Base-by-base conservation (phyloP, 1,140 invertebrate genomes). In the Diploscapter pachys region DNA sequence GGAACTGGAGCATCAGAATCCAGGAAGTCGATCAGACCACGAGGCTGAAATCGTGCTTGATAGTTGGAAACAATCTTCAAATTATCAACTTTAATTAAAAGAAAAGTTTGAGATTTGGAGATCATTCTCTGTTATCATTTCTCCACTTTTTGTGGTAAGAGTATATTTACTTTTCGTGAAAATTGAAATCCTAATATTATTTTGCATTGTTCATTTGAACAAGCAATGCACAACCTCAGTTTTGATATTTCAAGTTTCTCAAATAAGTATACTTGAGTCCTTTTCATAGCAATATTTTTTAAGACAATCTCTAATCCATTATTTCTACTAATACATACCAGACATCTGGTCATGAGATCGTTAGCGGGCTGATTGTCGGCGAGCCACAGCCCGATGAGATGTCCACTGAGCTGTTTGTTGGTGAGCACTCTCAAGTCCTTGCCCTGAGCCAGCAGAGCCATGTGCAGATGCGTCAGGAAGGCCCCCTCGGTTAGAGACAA, bases 321-420 rank as follows among this genome's bases (percentile, higher is more conserved):
- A 31, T 31, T 31, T 31, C 31, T 0, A 31, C 31, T 31, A 31
- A 68, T 6, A 83, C 86, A 87, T 88, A 95, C 94, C 90, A 87
- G 76, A 66, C 96, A 93, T 84, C 95, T 88, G 80, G 90, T 90
- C 4, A 99, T 89, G 11, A 99, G 87, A 52, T 92, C 91, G 89
- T 93, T 92, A 0, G 95, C 94, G 31, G 91, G 93, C 13, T 92
- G 91, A 88, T 98, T 95, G 65, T 93, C 93, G 9, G 93, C 95
- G 0, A 96, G 90, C 96, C 96, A 99, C n/a, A 99, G 88, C 13
- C 92, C 92, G 70, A 99, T 92, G n/a, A 99, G 88, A 87, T 98
- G 95, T 9, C 96, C 88, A 64, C 94, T 97, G 11, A 99, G 88
- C 85, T 98, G 95, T 86, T 87, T 89, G 87, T 80, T 93, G 88